These are phyloP conservation scores for Paralvinella palmiformis DNA, from an alignment of 1,140 invertebrate species.

Conservation along the genomic window DNA sequence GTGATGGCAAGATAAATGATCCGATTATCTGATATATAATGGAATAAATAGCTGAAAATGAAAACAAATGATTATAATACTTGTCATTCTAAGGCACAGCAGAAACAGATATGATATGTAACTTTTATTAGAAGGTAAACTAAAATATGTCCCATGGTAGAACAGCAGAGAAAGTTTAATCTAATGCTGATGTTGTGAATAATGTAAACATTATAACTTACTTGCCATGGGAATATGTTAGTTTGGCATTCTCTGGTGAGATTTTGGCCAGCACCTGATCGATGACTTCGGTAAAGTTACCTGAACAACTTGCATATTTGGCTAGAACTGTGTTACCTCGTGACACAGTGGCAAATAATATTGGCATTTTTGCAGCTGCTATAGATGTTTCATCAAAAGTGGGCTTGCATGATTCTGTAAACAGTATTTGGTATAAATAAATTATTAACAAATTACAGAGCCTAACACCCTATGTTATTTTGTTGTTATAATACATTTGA, in stretches of 20 bases:
- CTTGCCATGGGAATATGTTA: constrained; percentile 84
- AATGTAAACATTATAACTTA: constrained; percentile 24
- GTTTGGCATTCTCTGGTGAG: constrained; percentile 73
- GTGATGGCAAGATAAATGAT: constrained; percentile 90
- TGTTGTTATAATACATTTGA: no score
- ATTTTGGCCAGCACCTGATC: constrained; percentile 84
- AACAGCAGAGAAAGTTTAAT: no score
- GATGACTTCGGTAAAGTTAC: constrained; percentile 89
- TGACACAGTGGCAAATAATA: constrained; percentile 78
- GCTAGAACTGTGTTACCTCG: constrained; percentile 79
- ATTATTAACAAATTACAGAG: no score
- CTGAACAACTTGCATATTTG: constrained; percentile 82
- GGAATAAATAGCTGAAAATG: constrained; percentile 70
- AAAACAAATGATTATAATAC: constrained; percentile 6
- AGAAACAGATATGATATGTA: not conserved
- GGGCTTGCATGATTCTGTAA: no score
- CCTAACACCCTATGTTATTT: no score
- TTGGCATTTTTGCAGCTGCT: constrained; percentile 35
- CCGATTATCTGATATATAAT: constrained; percentile 80
- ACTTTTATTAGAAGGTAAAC: not conserved
- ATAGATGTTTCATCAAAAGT: no score
- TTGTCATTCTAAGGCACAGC: not conserved
- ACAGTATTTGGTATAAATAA: no score
- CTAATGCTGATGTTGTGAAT: not conserved
- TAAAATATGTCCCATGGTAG: no score